A percentile compares a stretch with the other conserved stretches of the same genome.
phyloP scores from a whole-genome alignment of 2,113 vertebrate genomes.

The Ciconia maguari region DNA sequence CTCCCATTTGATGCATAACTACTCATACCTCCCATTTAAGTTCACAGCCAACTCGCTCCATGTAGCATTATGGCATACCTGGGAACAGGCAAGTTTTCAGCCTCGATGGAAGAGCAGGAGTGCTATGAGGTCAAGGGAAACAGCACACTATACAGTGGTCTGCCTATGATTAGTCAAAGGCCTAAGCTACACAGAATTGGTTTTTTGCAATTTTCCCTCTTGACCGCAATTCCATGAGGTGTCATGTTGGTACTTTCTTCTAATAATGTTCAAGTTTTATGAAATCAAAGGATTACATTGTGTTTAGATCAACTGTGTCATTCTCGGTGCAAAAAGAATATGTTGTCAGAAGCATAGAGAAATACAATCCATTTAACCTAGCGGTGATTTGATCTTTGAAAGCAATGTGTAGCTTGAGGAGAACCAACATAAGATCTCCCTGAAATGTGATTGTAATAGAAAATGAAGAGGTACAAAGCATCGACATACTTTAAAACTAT shows the following conservation, averaged over 20 bases:
- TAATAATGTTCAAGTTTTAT: background rate
- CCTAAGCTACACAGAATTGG: background rate
- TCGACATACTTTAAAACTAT: background rate
- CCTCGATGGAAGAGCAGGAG: background rate
- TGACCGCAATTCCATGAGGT: background rate
- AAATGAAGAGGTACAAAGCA: background rate
- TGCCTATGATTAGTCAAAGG: background rate
- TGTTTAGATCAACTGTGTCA: background rate
- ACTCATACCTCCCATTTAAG: background rate
- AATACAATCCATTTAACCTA: background rate
- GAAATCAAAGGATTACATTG: constrained; percentile 1
- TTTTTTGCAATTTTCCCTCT: background rate
- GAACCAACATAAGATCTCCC: background rate
- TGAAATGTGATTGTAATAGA: background rate
- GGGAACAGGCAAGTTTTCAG: background rate
- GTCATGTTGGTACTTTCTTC: background rate
- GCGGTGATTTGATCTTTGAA: background rate
- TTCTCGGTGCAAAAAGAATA: background rate
- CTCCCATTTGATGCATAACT: background rate
- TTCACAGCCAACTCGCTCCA: background rate
- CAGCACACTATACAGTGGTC: background rate
- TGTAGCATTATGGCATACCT: background rate
- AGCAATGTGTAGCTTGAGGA: background rate
- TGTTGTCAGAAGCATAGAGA: background rate
- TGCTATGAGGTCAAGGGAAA: background rate